Evolutionary conservation across 2,113 vertebrate species (phyloP).

Genomic region (Ammodytes dubius): DNA sequence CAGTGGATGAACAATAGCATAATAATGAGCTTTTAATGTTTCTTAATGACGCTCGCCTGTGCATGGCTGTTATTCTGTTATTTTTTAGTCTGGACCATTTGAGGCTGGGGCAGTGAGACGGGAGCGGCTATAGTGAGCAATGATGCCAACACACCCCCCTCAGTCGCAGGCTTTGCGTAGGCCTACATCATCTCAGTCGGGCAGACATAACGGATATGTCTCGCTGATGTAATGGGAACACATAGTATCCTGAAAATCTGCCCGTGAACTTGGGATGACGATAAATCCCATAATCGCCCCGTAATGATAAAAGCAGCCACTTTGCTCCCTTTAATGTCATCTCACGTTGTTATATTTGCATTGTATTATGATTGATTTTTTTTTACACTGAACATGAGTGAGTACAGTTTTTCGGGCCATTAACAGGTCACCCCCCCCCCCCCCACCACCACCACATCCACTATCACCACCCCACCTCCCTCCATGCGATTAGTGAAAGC

Average conservation of each 20-base stretch:
- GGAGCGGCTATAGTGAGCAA: conserved; percentile 42
- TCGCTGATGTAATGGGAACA: conserved; percentile 30
- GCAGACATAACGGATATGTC: conserved; percentile 6
- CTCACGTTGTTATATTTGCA: conserved; percentile 54
- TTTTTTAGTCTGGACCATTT: conserved; percentile 58
- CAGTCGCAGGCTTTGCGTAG: conserved; percentile 23
- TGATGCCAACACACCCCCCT: conserved; percentile 37
- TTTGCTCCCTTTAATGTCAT: conserved; percentile 46
- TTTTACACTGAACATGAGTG: conserved; percentile 50
- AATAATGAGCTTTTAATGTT: conserved; percentile 76
- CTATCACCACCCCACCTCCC: too few relatives aligned
- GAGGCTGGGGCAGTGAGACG: conserved; percentile 38
- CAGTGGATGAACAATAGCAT: conserved; percentile 62
- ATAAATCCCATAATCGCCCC: conserved; percentile 36
- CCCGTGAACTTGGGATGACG: conserved; percentile 29
- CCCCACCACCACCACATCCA: too few relatives aligned
- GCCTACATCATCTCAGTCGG: conserved; percentile 12
- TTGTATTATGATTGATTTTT: conserved; percentile 67
- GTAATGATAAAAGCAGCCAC: conserved; percentile 58
- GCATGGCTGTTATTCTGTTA: conserved; percentile 50
- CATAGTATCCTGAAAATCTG: conserved; percentile 17
- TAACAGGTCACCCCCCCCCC: conserved; percentile 44
- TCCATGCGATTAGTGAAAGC: conserved; percentile 50
- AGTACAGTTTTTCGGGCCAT: conserved; percentile 58
- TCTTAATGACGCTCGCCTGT: conserved; percentile 64